These are phyloP conservation scores for Pseudorhombus dupliciocellatus DNA, from an alignment of 2,113 vertebrate species.

Conservation along the genomic window DNA sequence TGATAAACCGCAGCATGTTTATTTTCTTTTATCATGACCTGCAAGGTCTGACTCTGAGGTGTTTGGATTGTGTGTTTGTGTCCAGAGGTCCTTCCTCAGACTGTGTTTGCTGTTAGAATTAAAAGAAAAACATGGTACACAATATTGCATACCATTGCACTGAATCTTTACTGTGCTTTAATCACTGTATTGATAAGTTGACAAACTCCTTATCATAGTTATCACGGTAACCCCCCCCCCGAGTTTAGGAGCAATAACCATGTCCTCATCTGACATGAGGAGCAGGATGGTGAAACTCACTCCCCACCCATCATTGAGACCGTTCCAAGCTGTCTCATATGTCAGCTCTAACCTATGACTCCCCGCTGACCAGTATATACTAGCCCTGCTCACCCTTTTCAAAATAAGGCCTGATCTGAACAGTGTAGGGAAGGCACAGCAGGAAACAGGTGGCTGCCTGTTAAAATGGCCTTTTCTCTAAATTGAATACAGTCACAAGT, in stretches of 20 bases:
- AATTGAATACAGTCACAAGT: not conserved
- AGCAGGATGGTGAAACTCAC: constrained; percentile 9
- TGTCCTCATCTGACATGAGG: not conserved
- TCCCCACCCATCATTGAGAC: not conserved
- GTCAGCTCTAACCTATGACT: constrained; percentile 17
- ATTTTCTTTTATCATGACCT: not conserved
- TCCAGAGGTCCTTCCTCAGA: too few species aligned
- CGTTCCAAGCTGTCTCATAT: constrained; percentile 4
- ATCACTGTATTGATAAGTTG: too few species aligned
- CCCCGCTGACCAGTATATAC: not conserved
- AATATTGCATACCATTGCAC: too few species aligned
- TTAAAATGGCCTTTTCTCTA: not conserved
- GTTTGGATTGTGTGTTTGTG: too few species aligned
- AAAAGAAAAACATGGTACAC: too few species aligned
- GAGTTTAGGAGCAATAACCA: not conserved
- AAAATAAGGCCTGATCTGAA: constrained; percentile 3
- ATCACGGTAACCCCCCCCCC: too few species aligned
- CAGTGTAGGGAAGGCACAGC: not conserved
- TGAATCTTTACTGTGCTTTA: too few species aligned
- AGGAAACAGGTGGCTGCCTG: not conserved
- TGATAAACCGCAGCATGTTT: not conserved
- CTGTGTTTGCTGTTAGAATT: too few species aligned
- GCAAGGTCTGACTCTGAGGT: not conserved
- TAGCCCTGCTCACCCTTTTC: not conserved
- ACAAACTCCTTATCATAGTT: too few species aligned